These are phyloP conservation scores for Drosophila borborema DNA, from an alignment of 2,888 invertebrate species.

Conservation along the genomic window DNA sequence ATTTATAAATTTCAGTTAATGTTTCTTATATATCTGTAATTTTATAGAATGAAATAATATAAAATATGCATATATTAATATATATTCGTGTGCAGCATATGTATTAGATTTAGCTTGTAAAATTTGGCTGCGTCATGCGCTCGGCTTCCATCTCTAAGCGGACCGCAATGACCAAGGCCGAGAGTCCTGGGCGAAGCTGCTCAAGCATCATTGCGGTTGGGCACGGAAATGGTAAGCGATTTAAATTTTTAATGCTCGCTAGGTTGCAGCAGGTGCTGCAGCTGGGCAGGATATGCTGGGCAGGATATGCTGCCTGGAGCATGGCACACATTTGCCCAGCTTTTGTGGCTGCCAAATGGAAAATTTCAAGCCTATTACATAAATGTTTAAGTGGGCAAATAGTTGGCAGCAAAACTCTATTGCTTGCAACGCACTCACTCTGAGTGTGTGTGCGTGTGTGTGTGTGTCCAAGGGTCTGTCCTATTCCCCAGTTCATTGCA, in stretches of 20 bases:
- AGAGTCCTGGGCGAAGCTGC: constrained; percentile 36
- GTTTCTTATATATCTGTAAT: not conserved
- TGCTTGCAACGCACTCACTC: constrained; percentile 28
- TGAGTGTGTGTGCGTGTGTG: not conserved
- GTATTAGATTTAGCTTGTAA: not conserved
- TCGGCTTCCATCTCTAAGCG: constrained; percentile 29
- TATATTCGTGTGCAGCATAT: not conserved
- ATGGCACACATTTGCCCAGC: constrained; percentile 54
- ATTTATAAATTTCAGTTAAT: not conserved
- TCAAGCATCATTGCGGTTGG: constrained; percentile 62
- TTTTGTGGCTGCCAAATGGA: constrained; percentile 69
- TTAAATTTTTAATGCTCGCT: constrained; percentile 67
- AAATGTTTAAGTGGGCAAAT: constrained; percentile 75
- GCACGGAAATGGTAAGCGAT: constrained; percentile 56
- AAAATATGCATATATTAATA: not conserved
- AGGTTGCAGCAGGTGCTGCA: constrained; percentile 37
- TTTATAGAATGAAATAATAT: no score
- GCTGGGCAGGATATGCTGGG: constrained; percentile 8
- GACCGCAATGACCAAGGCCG: constrained; percentile 13
- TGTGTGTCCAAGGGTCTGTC: constrained; percentile 15
- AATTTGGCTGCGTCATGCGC: constrained; percentile 14
- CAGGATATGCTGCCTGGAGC: constrained; percentile 10
- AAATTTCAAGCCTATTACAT: constrained; percentile 77
- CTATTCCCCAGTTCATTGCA: constrained; percentile 59
- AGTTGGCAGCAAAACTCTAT: constrained; percentile 60